Conservation (phyloP, 2,113 vertebrate genomes). For the Acanthochromis polyacanthus region DNA sequence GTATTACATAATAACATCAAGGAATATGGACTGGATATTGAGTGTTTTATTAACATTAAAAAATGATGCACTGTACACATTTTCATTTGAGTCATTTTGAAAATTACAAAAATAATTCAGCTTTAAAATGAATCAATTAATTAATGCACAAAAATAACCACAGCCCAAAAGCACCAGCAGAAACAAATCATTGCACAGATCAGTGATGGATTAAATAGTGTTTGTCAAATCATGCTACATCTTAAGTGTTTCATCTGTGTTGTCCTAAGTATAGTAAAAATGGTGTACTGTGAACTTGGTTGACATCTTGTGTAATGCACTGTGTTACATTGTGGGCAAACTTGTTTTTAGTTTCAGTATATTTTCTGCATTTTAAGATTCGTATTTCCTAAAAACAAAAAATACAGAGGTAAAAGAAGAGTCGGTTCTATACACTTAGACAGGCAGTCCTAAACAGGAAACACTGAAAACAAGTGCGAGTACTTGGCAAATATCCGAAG, state of each 20-base stretch:
- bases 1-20: conserved; percentile 18
- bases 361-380: neutral
- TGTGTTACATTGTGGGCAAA: too few species aligned
- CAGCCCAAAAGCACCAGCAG: neutral
- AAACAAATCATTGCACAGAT: neutral
- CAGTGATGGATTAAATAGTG: neutral
- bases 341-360: neutral
- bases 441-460: neutral
- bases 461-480: too few species aligned
- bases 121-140: neutral
- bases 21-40: neutral
- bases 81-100: conserved; percentile 8
- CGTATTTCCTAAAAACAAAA: neutral
- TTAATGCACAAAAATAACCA: neutral
- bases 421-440: neutral
- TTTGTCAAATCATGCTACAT: conserved; percentile 8
- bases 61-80: conserved; percentile 14
- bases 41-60: conserved; percentile 58
- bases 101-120: neutral
- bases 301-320: too few species aligned
- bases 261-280: neutral
- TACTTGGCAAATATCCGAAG: conserved; percentile 26
- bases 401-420: neutral
- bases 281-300: neutral
- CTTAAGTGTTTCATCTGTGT: neutral